phyloP scores from a whole-genome alignment of 2,888 invertebrate species.

The Eristalis intricaria region DNA sequence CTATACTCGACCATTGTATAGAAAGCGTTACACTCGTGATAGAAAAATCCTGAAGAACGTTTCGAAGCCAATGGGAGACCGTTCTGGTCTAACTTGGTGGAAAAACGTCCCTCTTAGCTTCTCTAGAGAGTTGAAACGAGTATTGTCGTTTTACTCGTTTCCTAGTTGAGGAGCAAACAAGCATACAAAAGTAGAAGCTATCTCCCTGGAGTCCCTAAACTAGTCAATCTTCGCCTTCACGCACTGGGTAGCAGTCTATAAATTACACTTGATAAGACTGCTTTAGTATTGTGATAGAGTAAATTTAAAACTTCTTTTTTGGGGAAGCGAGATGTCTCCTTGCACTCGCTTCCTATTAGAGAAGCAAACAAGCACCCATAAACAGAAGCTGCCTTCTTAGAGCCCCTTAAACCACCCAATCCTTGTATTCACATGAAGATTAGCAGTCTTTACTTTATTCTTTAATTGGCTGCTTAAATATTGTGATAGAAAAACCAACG shows the following conservation, averaged over 20 bases:
- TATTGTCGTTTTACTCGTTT: not conserved
- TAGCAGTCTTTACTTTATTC: too few species aligned
- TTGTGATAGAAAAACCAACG: too few species aligned
- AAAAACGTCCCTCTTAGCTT: slow-evolving; percentile 18
- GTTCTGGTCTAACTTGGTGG: slow-evolving; percentile 76
- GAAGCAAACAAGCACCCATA: slow-evolving; percentile 11
- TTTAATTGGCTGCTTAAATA: too few species aligned
- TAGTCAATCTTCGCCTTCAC: too few species aligned
- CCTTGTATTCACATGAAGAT: not conserved
- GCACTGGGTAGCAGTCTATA: too few species aligned
- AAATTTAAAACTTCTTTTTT: too few species aligned
- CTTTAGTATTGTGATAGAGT: too few species aligned
- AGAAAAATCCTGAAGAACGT: slow-evolving; percentile 11
- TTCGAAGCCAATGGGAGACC: slow-evolving; percentile 72
- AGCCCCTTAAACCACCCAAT: not conserved
- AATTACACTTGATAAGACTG: too few species aligned
- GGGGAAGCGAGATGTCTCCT: too few species aligned
- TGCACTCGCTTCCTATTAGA: not conserved
- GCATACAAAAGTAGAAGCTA: not conserved
- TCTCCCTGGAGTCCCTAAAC: too few species aligned
- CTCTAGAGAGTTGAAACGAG: slow-evolving; percentile 9
- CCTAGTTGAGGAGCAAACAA: slow-evolving; percentile 8
- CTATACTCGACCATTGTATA: too few species aligned
- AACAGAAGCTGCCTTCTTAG: not conserved
- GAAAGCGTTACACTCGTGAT: too few species aligned